Evolutionary conservation across 1,140 invertebrate genomes (phyloP).

Genomic region (Pogonomyrmex barbatus): DNA sequence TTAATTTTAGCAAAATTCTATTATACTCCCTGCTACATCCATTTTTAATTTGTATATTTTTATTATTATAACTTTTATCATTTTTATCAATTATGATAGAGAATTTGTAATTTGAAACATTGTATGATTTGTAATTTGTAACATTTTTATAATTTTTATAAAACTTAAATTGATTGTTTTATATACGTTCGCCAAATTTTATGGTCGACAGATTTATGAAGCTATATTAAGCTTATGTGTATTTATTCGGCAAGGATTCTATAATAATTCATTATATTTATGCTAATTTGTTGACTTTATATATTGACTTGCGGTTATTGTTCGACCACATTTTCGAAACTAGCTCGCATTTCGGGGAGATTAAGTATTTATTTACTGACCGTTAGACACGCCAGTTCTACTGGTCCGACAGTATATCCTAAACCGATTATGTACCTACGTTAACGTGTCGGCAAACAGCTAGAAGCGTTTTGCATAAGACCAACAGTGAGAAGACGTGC

Average conservation of each 20-base stretch:
- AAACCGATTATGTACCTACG: conserved; percentile 52
- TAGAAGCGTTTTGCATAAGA: conserved; percentile 47
- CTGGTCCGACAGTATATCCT: not conserved
- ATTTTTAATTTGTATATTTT: not conserved
- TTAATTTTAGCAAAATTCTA: not conserved
- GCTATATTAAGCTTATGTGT: not conserved
- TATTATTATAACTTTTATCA: not conserved
- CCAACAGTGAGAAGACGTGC: conserved; percentile 22
- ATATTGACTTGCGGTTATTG: not conserved
- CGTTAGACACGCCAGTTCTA: not conserved
- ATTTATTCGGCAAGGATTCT: not conserved
- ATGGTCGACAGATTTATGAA: not conserved
- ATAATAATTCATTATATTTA: not conserved
- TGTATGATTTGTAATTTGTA: not conserved
- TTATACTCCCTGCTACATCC: not conserved
- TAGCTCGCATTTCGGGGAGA: not conserved
- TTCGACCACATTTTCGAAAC: not conserved
- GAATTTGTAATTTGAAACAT: not conserved
- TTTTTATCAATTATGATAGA: not conserved
- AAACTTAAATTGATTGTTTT: not conserved
- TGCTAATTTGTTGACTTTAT: not conserved
- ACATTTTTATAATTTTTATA: not conserved
- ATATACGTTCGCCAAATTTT: not conserved
- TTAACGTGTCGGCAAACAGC: conserved; percentile 41
- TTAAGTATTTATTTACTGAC: conserved; percentile 34